Conservation (phyloP, 2,888 invertebrate species). For the Protodeltote pygarga region DNA sequence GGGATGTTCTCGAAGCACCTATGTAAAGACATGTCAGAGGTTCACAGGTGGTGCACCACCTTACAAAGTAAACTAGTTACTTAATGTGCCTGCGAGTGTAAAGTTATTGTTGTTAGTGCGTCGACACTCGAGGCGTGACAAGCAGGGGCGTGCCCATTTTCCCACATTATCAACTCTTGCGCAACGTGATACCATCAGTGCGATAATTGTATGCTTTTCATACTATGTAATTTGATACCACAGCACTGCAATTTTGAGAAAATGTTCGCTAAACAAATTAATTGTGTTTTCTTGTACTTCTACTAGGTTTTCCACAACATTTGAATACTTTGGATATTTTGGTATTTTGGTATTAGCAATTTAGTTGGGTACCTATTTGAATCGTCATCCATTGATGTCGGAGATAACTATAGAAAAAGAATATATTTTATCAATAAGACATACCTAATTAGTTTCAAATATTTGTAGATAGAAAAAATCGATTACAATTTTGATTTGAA, state of each 20-base stretch:
- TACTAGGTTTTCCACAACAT: background rate
- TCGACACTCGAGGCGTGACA: slow-evolving; percentile 44
- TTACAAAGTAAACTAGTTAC: background rate
- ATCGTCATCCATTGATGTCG: too few species aligned
- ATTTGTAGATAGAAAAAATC: too few species aligned
- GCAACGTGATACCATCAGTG: slow-evolving; percentile 27
- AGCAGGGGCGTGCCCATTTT: slow-evolving; percentile 52
- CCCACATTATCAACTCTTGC: slow-evolving; percentile 51
- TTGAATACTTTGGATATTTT: slow-evolving; percentile 1
- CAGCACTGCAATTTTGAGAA: background rate
- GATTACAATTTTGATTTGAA: too few species aligned
- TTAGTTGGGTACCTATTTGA: too few species aligned
- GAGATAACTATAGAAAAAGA: too few species aligned
- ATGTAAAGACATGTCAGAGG: too few species aligned
- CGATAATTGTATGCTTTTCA: slow-evolving; percentile 46
- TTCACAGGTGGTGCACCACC: too few species aligned
- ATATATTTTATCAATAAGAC: too few species aligned
- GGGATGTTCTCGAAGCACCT: too few species aligned
- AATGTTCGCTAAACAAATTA: slow-evolving; percentile 9
- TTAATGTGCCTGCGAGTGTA: slow-evolving; percentile 5
- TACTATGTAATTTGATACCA: slow-evolving; percentile 40
- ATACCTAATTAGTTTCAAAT: too few species aligned
- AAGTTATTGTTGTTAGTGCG: slow-evolving; percentile 7
- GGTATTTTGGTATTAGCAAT: too few species aligned
- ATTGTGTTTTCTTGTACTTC: slow-evolving; percentile 11